Percentiles rank a stretch among this genome's conserved stretches.
These are phyloP conservation scores for Oconnorella tubifera DNA, from an alignment of 2,888 invertebrate genomes.

Conservation along the genomic window DNA sequence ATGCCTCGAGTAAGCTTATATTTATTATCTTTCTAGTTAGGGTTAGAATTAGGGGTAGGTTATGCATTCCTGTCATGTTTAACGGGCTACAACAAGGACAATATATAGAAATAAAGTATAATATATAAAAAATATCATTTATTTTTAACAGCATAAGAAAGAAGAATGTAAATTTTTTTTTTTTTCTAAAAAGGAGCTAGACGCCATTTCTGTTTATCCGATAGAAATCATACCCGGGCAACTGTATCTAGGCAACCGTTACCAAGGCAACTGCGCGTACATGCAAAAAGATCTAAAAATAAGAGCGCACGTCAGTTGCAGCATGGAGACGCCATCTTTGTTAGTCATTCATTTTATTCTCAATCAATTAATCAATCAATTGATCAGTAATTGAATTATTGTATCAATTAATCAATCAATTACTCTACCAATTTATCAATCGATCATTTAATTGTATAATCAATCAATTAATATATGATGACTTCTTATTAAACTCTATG, in stretches of 20 bases:
- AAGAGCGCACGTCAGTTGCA: conserved; percentile 51
- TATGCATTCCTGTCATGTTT: too few relatives aligned
- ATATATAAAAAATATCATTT: too few relatives aligned
- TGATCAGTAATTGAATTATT: neutral
- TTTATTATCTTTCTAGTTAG: too few relatives aligned
- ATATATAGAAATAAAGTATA: too few relatives aligned
- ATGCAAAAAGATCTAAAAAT: conserved; percentile 56
- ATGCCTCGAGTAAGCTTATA: conserved; percentile 55
- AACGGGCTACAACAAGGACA: too few relatives aligned
- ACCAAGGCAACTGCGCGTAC: conserved; percentile 49
- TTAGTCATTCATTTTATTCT: conserved; percentile 36
- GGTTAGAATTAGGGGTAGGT: too few relatives aligned
- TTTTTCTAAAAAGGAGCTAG: conserved; percentile 49
- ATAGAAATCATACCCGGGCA: conserved; percentile 50
- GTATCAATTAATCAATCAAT: neutral
- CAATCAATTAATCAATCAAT: neutral
- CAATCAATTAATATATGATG: neutral
- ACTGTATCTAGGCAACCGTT: conserved; percentile 52
- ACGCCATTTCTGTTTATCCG: conserved; percentile 53
- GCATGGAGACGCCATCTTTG: conserved; percentile 47
- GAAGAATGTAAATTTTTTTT: too few relatives aligned
- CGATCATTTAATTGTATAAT: neutral
- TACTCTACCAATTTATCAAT: neutral
- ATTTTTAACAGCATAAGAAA: too few relatives aligned
- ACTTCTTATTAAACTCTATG: too few relatives aligned